Conservation (phyloP, 2,113 vertebrate species). For the Todiramphus saurophagus region DNA sequence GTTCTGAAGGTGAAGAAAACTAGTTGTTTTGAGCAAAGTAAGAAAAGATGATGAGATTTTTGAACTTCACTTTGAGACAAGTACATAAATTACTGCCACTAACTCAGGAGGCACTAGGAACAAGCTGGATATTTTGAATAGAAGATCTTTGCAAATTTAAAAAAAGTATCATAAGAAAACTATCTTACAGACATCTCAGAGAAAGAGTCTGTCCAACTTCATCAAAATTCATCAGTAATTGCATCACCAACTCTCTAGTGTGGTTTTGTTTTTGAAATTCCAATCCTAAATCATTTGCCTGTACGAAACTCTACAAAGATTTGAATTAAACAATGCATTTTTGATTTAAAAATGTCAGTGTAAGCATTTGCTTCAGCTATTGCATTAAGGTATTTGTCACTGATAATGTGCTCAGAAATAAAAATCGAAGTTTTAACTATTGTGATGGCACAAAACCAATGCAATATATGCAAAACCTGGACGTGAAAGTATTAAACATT, state of each 20-base stretch:
- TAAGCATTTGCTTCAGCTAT: not conserved
- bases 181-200: not conserved
- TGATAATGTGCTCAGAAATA: not conserved
- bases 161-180: not conserved
- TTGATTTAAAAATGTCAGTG: not conserved
- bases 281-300: not conserved
- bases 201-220: not conserved
- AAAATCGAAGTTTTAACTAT: not conserved
- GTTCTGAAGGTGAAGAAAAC: not conserved
- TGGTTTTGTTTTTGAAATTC: not conserved
- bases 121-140: not conserved
- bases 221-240: not conserved
- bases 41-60: not conserved
- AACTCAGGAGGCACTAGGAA: not conserved
- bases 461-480: not conserved
- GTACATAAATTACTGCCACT: not conserved
- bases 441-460: not conserved
- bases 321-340: not conserved
- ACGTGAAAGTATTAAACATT: not conserved
- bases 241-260: not conserved
- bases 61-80: not conserved
- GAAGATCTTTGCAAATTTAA: not conserved
- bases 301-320: not conserved
- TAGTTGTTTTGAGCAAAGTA: not conserved
- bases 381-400: not conserved